Percentiles rank a stretch among this genome's conserved stretches.
These are phyloP conservation scores for Entomobrya proxima DNA, from an alignment of 2,888 invertebrate genomes.

Conservation along the genomic window DNA sequence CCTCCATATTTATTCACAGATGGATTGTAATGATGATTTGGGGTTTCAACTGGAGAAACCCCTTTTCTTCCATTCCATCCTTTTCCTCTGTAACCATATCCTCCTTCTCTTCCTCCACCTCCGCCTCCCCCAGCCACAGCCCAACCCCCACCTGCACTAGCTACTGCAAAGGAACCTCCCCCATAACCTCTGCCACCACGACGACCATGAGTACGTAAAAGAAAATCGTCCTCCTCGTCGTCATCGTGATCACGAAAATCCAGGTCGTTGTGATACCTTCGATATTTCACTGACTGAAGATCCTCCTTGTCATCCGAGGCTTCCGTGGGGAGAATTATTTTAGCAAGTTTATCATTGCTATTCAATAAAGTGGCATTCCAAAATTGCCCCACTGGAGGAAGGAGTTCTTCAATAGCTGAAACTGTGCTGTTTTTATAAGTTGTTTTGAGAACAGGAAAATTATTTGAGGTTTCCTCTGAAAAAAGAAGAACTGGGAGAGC, in stretches of 20 bases:
- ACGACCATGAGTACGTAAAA: conserved; percentile 26
- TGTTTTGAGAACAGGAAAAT: no score
- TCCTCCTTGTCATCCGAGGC: background rate
- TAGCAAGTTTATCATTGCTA: no score
- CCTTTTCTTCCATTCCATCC: conserved; percentile 23
- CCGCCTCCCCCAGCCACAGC: conserved; percentile 13
- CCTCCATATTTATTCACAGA: conserved; percentile 67
- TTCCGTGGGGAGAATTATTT: no score
- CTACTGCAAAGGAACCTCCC: conserved; percentile 33
- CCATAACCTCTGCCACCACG: conserved; percentile 51
- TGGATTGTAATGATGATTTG: conserved; percentile 64
- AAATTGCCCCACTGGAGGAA: no score
- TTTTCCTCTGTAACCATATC: conserved; percentile 26
- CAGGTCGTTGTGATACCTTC: background rate
- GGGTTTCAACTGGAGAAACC: conserved; percentile 4
- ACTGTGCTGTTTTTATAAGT: no score
- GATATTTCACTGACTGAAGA: conserved; percentile 18
- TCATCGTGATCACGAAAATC: background rate
- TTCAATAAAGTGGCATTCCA: no score
- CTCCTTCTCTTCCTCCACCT: conserved; percentile 16
- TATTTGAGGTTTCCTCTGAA: no score
- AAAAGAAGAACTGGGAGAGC: no score
- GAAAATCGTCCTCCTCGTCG: background rate
- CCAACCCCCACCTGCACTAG: conserved; percentile 24
- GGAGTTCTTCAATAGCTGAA: no score